phyloP scores from a whole-genome alignment of 2,888 invertebrate genomes.

The Gonocerus acuteangulatus region DNA sequence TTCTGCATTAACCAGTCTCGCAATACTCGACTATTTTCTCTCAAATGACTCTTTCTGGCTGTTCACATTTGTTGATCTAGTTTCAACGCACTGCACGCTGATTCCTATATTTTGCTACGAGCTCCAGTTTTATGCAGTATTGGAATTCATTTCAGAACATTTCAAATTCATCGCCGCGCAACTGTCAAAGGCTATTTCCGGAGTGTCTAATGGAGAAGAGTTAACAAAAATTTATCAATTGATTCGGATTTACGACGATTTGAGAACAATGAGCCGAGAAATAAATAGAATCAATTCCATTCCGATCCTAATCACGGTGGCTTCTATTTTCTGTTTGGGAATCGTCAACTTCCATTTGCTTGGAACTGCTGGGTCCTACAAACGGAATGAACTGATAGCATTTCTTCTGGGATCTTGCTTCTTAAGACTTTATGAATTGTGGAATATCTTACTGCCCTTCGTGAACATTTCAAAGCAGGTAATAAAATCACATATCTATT shows the following conservation, averaged over 20 bases:
- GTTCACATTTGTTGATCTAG: neutral
- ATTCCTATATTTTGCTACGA: constrained; percentile 9
- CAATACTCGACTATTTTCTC: constrained; percentile 4
- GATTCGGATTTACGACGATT: constrained; percentile 5
- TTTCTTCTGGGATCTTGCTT: neutral
- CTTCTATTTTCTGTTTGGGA: neutral
- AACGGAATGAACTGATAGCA: neutral
- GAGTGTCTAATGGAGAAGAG: neutral
- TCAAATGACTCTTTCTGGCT: constrained; percentile 5
- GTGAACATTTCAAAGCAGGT: constrained; percentile 1
- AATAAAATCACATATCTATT: neutral
- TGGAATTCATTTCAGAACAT: neutral
- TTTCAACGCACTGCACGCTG: neutral
- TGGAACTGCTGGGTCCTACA: constrained; percentile 5
- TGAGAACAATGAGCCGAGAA: neutral
- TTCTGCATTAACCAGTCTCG: neutral
- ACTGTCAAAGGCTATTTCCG: neutral
- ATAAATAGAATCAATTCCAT: neutral
- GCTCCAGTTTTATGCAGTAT: constrained; percentile 11
- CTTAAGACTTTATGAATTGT: constrained; percentile 10
- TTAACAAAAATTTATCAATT: constrained; percentile 4
- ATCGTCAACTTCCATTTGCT: constrained; percentile 13
- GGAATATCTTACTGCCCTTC: constrained; percentile 5
- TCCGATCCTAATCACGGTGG: constrained; percentile 8
- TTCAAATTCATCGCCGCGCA: neutral